Evolutionary conservation across 2,888 invertebrate genomes (phyloP).

Genomic region (Acanthosepion esculentum): DNA sequence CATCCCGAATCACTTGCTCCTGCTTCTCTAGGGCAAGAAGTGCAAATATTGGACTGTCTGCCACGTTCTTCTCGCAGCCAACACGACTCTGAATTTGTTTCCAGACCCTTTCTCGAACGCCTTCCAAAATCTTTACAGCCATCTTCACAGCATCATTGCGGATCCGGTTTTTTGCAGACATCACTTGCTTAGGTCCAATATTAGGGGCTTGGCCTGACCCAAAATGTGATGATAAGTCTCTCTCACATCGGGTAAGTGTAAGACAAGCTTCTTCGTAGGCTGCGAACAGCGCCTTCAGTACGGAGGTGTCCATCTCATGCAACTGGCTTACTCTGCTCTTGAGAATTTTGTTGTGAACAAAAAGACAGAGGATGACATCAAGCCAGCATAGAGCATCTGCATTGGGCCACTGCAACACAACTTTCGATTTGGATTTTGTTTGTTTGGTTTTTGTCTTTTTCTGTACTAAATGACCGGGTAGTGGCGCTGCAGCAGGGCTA

Average conservation of each 20-base stretch:
- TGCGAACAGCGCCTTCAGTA: conserved; percentile 61
- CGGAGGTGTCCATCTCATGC: conserved; percentile 54
- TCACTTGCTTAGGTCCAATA: not conserved
- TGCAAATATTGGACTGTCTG: conserved; percentile 72
- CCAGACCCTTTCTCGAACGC: conserved; percentile 67
- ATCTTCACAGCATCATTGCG: conserved; percentile 44
- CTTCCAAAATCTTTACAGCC: conserved; percentile 60
- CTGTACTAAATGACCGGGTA: not conserved
- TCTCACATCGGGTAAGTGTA: not conserved
- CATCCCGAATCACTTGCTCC: conserved; percentile 57
- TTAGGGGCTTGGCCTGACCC: not conserved
- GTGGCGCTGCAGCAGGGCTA: not conserved
- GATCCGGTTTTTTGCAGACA: not conserved
- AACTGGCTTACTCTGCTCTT: conserved; percentile 48
- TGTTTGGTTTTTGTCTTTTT: not conserved
- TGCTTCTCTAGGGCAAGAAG: conserved; percentile 65
- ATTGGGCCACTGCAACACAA: conserved; percentile 69
- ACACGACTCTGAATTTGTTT: conserved; percentile 64
- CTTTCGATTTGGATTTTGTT: not conserved
- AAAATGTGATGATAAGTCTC: not conserved
- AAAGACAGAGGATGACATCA: conserved; percentile 69
- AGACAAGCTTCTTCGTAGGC: conserved; percentile 64
- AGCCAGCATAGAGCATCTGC: conserved; percentile 73
- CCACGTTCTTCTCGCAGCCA: conserved; percentile 68
- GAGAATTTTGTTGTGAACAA: conserved; percentile 61